These are phyloP conservation scores for Caenorhabditis virilis DNA, from an alignment of 2,888 invertebrate genomes.

Conservation along the genomic window DNA sequence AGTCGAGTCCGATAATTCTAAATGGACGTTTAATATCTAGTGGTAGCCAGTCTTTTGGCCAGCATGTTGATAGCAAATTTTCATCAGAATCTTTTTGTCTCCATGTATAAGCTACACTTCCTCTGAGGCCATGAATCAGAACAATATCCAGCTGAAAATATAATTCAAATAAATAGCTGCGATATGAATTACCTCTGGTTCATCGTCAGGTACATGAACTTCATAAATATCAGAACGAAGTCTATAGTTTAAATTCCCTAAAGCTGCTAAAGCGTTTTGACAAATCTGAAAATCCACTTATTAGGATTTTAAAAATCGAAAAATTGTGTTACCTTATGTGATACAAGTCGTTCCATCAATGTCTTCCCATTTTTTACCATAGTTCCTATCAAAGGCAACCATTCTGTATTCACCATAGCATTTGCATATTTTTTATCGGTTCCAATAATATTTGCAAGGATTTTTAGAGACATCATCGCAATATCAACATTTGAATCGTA, in stretches of 20 bases:
- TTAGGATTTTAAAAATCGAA: neutral
- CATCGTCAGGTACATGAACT: conserved; percentile 45
- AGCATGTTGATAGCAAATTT: conserved; percentile 53
- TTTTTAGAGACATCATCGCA: conserved; percentile 46
- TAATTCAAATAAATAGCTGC: conserved; percentile 1
- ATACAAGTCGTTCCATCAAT: conserved; percentile 50
- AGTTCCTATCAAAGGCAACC: conserved; percentile 54
- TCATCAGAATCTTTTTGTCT: conserved; percentile 54
- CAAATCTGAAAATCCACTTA: conserved; percentile 40
- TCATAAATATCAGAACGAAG: conserved; percentile 58
- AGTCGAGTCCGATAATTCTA: conserved; percentile 61
- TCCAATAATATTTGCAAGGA: conserved; percentile 57
- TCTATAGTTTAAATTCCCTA: conserved; percentile 39
- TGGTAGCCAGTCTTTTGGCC: conserved; percentile 66
- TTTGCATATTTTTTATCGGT: conserved; percentile 49
- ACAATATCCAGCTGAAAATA: conserved; percentile 54
- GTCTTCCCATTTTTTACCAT: conserved; percentile 47
- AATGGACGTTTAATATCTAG: conserved; percentile 54
- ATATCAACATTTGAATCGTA: conserved; percentile 30
- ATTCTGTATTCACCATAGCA: conserved; percentile 49
- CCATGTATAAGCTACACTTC: conserved; percentile 63
- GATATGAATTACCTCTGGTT: conserved; percentile 26
- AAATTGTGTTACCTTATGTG: conserved; percentile 50
- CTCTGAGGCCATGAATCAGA: conserved; percentile 63
- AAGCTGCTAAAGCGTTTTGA: conserved; percentile 52